phyloP scores from a whole-genome alignment of 2,797 vertebrate species.

The Sciurus carolinensis region DNA sequence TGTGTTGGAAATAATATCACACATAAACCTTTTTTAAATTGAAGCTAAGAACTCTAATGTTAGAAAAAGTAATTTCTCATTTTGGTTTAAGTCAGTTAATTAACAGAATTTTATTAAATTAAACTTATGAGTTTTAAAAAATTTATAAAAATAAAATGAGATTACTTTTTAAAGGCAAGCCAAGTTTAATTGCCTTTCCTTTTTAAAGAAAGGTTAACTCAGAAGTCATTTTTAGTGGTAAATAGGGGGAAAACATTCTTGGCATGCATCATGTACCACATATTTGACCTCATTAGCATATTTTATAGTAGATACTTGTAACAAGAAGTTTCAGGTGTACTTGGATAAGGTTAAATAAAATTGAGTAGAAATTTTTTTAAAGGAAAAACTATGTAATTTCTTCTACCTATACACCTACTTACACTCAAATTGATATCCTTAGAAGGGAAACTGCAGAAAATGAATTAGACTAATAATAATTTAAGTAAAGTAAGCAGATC shows the following conservation, averaged over 20 bases:
- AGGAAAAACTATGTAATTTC: not conserved
- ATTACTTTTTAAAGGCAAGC: slow-evolving; percentile 22
- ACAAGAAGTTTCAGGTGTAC: not conserved
- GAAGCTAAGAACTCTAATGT: slow-evolving; percentile 12
- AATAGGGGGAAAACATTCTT: not conserved
- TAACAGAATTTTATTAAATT: slow-evolving; percentile 19
- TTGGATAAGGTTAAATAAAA: not conserved
- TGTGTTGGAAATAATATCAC: slow-evolving; percentile 12
- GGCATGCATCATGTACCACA: not conserved
- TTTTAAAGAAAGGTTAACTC: not conserved
- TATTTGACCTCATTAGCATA: not conserved
- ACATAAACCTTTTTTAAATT: not conserved
- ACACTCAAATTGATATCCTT: not conserved
- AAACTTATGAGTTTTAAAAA: not conserved
- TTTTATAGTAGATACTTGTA: not conserved
- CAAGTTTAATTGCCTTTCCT: not conserved
- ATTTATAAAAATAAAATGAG: slow-evolving; percentile 1
- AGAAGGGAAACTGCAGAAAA: not conserved
- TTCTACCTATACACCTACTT: not conserved
- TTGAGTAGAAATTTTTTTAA: not conserved
- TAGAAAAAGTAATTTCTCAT: slow-evolving; percentile 1
- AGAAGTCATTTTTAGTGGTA: slow-evolving; percentile 6
- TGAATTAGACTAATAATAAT: not conserved
- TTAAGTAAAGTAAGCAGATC: slow-evolving; percentile 58
- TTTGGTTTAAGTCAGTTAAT: not conserved